phyloP scores from a whole-genome alignment of 2,113 vertebrate species.

The Jacana jacana region DNA sequence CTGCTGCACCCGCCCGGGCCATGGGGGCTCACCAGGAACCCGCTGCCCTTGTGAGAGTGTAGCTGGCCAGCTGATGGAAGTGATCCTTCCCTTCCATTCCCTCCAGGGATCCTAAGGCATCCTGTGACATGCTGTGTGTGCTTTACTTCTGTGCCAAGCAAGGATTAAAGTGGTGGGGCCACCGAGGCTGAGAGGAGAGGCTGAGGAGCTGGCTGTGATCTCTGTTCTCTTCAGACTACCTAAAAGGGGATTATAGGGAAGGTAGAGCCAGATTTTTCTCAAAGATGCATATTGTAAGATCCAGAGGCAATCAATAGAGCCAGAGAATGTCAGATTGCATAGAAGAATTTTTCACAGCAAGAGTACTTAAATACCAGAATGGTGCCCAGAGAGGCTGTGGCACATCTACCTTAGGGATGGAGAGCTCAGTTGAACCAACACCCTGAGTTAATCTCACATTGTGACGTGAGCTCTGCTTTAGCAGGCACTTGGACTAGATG shows the following conservation, averaged over 20 bases:
- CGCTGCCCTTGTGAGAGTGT: fast-evolving
- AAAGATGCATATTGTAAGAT: background rate
- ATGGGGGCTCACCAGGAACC: background rate
- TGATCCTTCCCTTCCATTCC: background rate
- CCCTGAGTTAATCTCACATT: background rate
- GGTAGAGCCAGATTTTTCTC: background rate
- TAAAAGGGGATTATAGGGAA: background rate
- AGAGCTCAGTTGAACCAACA: background rate
- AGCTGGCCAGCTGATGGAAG: background rate
- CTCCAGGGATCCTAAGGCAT: background rate
- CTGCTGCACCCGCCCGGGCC: fast-evolving
- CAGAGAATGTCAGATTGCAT: background rate
- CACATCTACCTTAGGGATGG: background rate
- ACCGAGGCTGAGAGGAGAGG: background rate
- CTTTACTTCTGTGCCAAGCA: background rate
- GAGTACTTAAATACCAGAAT: background rate
- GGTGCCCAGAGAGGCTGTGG: background rate
- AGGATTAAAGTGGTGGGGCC: background rate
- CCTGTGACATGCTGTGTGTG: background rate
- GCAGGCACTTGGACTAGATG: background rate
- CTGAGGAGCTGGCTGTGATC: background rate
- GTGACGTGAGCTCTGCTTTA: background rate
- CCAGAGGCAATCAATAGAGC: background rate
- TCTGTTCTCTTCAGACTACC: background rate
- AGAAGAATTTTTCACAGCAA: background rate